These are phyloP conservation scores for Heliconius nattereri DNA, from an alignment of 1,140 invertebrate genomes.

Conservation along the genomic window DNA sequence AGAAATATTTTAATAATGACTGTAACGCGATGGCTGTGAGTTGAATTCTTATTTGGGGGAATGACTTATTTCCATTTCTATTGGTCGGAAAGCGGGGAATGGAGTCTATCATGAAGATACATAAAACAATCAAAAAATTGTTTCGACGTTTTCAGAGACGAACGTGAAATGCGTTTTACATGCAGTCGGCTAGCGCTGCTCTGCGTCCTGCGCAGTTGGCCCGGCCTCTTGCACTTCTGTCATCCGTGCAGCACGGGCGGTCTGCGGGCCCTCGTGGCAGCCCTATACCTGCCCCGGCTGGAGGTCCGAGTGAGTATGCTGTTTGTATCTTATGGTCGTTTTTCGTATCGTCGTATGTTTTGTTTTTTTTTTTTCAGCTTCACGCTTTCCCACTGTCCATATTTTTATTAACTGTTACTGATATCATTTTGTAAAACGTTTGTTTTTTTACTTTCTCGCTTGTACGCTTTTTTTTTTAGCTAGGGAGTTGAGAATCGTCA, in stretches of 20 bases:
- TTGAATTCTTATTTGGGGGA: no score
- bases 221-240: constrained; percentile 92
- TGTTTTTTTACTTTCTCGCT: no score
- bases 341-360: background rate
- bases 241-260: constrained; percentile 87
- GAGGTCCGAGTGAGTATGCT: constrained; percentile 90
- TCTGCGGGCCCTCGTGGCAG: constrained; percentile 91
- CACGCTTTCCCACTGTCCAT: background rate
- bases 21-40: no score
- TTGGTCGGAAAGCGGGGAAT: no score
- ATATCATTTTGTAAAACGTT: background rate
- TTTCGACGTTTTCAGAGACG: constrained; percentile 83
- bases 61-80: no score
- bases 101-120: no score
- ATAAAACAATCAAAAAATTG: no score
- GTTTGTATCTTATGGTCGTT: constrained; percentile 1
- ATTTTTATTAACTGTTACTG: no score
- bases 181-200: constrained; percentile 92
- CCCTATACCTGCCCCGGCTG: constrained; percentile 92
- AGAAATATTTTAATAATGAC: no score
- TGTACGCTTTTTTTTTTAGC: no score
- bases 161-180: constrained; percentile 89
- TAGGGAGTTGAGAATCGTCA: no score
- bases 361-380: background rate
- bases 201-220: constrained; percentile 85